Base-by-base conservation (phyloP, 2,888 invertebrate species). In the Aphodius sticticus region DNA sequence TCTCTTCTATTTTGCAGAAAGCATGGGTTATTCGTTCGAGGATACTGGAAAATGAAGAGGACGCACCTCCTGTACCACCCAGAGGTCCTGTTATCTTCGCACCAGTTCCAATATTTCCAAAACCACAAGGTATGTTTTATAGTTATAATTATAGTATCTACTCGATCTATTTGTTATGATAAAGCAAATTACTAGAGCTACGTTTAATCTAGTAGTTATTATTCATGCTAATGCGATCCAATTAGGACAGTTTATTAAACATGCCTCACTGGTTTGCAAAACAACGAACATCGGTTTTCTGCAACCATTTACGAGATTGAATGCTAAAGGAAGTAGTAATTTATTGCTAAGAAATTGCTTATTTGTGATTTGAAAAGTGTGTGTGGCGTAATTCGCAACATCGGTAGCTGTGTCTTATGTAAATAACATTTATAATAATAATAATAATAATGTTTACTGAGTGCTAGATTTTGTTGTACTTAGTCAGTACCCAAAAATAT, bases 21-120 rank as follows among this genome's bases (percentile, higher is more conserved):
- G n/a, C 74, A n/a, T 74, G 74, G 74, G 35, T 74, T n/a, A 74
- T 74, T n/a, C 36, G 74, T 26, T 37, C 35, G n/a, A 16, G 36
- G 37, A 70, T 26, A 3, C 7, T 37, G 74, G 74, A 74, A 36
- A 74, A 36, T 7, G 74, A 74, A 36, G 74, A 74, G 2, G 74
- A 74, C 12, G 74, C 74, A 7, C 74, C 74, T 16, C 74, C 74
- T 6, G 74, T 74, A 26, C 74, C 74, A n/a, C 74, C 74, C 3
- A 26, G 74, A 15, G 74, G 74, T 6, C 74, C 74, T 7, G 36
- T 74, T 1, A 74, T 74, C 37, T 74, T 74, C 36, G 74, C 74
- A 74, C 74, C 74, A 1, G 37, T 74, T 6, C 74, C 74, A 12
- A n/a, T 74, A 74, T 74, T 74, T 12, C 74, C 74, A 7, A 74